A percentile compares a stretch with the other conserved stretches of the same genome.
Evolutionary conservation across 2,797 vertebrate species (phyloP).

Genomic region (Siniperca obscura): DNA sequence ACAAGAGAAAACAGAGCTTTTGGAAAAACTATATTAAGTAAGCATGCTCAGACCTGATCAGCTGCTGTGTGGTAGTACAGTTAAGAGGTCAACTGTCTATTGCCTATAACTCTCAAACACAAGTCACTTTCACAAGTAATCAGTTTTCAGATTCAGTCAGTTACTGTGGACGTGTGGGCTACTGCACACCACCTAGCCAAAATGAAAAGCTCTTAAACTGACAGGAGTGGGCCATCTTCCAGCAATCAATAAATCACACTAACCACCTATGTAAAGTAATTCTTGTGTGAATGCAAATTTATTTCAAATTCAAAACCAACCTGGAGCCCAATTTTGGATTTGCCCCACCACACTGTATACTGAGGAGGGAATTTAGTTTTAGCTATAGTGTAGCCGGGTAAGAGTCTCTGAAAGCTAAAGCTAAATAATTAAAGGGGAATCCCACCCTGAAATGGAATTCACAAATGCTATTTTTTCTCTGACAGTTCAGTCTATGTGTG

Average conservation of each 20-base stretch:
- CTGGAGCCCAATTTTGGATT: conserved; percentile 15
- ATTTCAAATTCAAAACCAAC: conserved; percentile 22
- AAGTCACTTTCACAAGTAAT: conserved; percentile 9
- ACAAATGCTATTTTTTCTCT: conserved; percentile 60
- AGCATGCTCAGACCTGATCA: background rate
- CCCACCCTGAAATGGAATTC: conserved; percentile 60
- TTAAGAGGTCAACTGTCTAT: background rate
- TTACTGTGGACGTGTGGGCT: too few species aligned
- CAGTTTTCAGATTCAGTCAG: background rate
- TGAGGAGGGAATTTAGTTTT: conserved; percentile 43
- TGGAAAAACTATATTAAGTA: background rate
- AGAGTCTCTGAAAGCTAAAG: conserved; percentile 43
- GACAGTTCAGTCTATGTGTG: conserved; percentile 56
- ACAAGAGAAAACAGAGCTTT: background rate
- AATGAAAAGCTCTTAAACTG: conserved; percentile 11
- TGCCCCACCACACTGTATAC: conserved; percentile 8
- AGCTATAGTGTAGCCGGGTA: conserved; percentile 24
- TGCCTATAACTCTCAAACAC: background rate
- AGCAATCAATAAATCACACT: conserved; percentile 7
- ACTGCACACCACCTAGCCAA: background rate
- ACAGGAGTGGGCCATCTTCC: background rate
- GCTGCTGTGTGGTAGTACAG: background rate
- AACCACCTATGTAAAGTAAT: background rate
- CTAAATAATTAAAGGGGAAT: conserved; percentile 72
- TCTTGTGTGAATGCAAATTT: conserved; percentile 2